Percentiles rank a stretch among this genome's conserved stretches.
These are phyloP conservation scores for Pasiphila rectangulata DNA, from an alignment of 2,888 invertebrate species.

Conservation along the genomic window DNA sequence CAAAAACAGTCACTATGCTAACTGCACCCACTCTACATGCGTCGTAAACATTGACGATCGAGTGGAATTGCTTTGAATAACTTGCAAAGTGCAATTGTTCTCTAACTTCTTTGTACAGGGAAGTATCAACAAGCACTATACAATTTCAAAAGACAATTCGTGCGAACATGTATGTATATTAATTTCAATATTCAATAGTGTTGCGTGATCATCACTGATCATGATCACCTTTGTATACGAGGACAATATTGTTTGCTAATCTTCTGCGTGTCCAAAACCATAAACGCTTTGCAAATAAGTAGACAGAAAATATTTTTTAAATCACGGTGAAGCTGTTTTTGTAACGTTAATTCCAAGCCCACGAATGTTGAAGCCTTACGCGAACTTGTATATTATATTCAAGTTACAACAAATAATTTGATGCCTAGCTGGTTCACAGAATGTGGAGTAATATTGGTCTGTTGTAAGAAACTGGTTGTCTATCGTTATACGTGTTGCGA, in stretches of 20 bases:
- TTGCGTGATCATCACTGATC: constrained; percentile 12
- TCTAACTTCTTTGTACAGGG: constrained; percentile 9
- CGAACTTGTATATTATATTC: neutral
- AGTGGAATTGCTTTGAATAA: constrained; percentile 15
- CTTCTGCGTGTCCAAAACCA: neutral
- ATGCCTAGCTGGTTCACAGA: constrained; percentile 9
- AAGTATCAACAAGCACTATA: constrained; percentile 1
- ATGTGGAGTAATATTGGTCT: constrained; percentile 18
- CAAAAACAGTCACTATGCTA: constrained; percentile 6
- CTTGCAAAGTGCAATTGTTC: constrained; percentile 18
- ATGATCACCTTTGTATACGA: constrained; percentile 4
- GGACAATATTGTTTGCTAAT: constrained; percentile 5
- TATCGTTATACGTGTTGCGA: constrained; percentile 35
- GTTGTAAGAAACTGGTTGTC: constrained; percentile 39
- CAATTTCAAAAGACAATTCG: constrained; percentile 6
- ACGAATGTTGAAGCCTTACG: neutral
- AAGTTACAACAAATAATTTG: neutral
- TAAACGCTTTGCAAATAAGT: neutral
- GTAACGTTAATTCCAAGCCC: too few species aligned
- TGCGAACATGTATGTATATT: neutral
- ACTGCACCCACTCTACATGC: constrained; percentile 16
- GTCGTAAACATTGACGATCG: constrained; percentile 14
- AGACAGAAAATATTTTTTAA: too few species aligned
- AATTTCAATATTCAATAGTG: constrained; percentile 9
- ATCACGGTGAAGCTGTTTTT: too few species aligned